These are phyloP conservation scores for Sebastes vulpes DNA, from an alignment of 2,797 vertebrate species.

Conservation along the genomic window DNA sequence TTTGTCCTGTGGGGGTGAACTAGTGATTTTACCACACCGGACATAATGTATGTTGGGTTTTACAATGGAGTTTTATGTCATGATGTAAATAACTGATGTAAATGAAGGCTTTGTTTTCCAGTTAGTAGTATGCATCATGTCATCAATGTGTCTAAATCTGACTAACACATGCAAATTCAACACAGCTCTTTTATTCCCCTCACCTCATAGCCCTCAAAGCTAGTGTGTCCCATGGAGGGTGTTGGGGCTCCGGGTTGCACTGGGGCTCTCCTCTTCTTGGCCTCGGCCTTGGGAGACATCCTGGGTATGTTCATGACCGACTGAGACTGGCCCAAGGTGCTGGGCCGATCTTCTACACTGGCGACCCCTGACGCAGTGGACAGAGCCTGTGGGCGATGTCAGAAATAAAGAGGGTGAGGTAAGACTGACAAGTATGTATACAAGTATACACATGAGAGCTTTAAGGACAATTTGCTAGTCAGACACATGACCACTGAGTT, in stretches of 20 bases:
- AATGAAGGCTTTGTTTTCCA: background rate
- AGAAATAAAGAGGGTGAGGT: background rate
- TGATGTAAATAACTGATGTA: background rate
- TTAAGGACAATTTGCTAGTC: background rate
- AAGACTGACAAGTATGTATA: background rate
- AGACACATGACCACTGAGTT: background rate
- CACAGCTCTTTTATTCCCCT: constrained; percentile 7
- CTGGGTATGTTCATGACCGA: constrained; percentile 90
- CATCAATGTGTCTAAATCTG: background rate
- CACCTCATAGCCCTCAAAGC: constrained; percentile 83
- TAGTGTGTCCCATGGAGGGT: constrained; percentile 33
- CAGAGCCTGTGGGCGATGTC: constrained; percentile 80
- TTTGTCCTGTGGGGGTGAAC: background rate
- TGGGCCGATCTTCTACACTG: constrained; percentile 80
- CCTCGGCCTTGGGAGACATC: constrained; percentile 85
- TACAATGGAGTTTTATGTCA: background rate
- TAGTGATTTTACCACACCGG: background rate
- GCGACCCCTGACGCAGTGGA: constrained; percentile 82
- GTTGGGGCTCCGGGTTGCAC: constrained; percentile 80
- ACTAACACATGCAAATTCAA: background rate
- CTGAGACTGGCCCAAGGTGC: constrained; percentile 88
- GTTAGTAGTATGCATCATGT: background rate
- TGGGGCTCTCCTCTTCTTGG: constrained; percentile 93
- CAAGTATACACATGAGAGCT: background rate
- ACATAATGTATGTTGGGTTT: background rate